phyloP scores from a whole-genome alignment of 1,140 invertebrate genomes.

The Neelides sp. region DNA sequence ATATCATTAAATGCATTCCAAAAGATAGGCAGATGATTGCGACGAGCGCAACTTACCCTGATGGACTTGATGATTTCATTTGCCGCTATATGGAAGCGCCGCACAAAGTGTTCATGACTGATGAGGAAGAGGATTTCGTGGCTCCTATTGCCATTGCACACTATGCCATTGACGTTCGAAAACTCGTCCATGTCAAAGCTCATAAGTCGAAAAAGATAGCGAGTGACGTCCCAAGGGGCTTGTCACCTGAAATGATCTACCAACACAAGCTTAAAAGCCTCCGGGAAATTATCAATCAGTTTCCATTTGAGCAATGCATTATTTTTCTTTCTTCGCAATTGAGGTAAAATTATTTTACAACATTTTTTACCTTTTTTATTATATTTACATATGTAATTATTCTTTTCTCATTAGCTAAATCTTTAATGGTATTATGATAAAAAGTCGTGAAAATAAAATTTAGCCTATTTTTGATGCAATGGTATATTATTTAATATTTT shows the following conservation, averaged over 20 bases:
- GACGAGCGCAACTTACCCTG: conserved; percentile 85
- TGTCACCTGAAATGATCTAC: conserved; percentile 37
- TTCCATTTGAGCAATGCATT: conserved; percentile 75
- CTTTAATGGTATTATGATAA: too few species aligned
- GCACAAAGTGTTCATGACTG: conserved; percentile 46
- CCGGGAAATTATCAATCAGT: conserved; percentile 51
- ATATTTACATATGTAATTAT: background rate
- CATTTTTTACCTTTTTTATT: too few species aligned
- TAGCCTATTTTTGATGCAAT: conserved; percentile 4
- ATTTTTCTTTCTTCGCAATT: conserved; percentile 80
- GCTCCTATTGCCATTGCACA: conserved; percentile 64
- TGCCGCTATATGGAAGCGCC: conserved; percentile 66
- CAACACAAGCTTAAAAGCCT: conserved; percentile 57
- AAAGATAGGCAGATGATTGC: conserved; percentile 75
- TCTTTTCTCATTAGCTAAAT: background rate
- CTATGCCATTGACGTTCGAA: conserved; percentile 47
- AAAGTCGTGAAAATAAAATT: too few species aligned
- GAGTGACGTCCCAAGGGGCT: too few species aligned
- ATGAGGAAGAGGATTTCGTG: conserved; percentile 41
- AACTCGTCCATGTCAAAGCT: conserved; percentile 46
- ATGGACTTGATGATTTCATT: conserved; percentile 57
- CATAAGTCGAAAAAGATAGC: conserved; percentile 45
- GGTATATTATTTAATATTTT: conserved; percentile 9
- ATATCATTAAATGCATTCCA: conserved; percentile 36
- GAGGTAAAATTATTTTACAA: conserved; percentile 39